Conservation (phyloP, 2,113 vertebrate species). For the Pelodiscus sinensis region DNA sequence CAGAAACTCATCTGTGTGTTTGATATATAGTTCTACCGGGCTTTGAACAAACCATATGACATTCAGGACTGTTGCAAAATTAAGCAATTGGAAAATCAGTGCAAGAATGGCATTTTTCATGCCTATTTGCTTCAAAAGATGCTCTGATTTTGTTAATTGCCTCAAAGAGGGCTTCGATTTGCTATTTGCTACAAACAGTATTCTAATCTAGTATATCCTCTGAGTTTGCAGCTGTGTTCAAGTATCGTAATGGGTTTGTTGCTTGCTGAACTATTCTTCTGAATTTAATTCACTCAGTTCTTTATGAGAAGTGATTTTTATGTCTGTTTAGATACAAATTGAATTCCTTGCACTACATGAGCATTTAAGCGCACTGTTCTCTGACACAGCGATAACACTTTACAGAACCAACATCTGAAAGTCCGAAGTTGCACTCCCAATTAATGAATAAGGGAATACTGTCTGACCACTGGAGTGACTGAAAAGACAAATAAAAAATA, state of each 20-base stretch:
- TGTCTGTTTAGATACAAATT: conserved; percentile 37
- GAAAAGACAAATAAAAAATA: background rate
- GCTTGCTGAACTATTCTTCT: conserved; percentile 38
- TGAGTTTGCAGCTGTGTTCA: conserved; percentile 63
- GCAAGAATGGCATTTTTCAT: conserved; percentile 52
- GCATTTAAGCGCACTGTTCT: rapidly evolving
- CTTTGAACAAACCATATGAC: conserved; percentile 19
- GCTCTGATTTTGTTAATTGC: conserved; percentile 76
- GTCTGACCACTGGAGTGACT: rapidly evolving
- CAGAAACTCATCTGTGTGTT: conserved; percentile 13
- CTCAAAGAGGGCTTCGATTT: conserved; percentile 68
- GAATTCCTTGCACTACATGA: background rate
- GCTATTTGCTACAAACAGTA: conserved; percentile 72
- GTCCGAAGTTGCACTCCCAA: background rate
- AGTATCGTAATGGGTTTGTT: conserved; percentile 36
- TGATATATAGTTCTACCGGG: conserved; percentile 21
- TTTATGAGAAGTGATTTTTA: conserved; percentile 30
- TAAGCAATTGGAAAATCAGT: conserved; percentile 44
- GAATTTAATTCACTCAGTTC: conserved; percentile 39
- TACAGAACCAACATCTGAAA: background rate
- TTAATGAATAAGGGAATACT: background rate
- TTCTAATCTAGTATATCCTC: conserved; percentile 56
- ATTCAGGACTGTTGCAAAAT: conserved; percentile 23
- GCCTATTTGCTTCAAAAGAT: conserved; percentile 68
- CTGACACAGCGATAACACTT: background rate